A percentile compares a stretch with the other conserved stretches of the same genome.
Evolutionary conservation across 2,888 invertebrate genomes (phyloP).

Genomic region (Ectobius pallidus): DNA sequence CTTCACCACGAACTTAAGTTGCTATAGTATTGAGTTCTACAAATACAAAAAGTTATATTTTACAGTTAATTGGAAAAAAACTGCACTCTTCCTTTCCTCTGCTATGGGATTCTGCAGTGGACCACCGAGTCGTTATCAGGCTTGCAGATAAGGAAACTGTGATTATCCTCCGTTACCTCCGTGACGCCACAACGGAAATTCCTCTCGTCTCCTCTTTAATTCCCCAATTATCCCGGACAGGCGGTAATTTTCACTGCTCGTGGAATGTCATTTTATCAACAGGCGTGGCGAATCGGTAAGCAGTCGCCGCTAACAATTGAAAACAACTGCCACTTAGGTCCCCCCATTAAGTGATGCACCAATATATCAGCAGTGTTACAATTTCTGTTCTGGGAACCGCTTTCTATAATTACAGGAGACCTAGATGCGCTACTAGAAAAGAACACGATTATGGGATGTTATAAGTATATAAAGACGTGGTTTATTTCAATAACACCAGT

Average conservation of each 20-base stretch:
- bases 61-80: too few relatives aligned
- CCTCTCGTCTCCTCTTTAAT: neutral
- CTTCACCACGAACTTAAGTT: too few relatives aligned
- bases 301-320: neutral
- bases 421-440: too few relatives aligned
- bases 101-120: too few relatives aligned
- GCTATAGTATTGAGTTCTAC: too few relatives aligned
- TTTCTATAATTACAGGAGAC: neutral
- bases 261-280: constrained; percentile 12
- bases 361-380: neutral
- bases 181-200: neutral
- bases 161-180: neutral
- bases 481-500: too few relatives aligned
- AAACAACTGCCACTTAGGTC: neutral
- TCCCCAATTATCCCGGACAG: neutral
- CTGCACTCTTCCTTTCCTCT: too few relatives aligned
- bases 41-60: too few relatives aligned
- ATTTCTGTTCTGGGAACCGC: neutral
- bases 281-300: constrained; percentile 9
- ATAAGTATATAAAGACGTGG: too few relatives aligned
- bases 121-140: too few relatives aligned
- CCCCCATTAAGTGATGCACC: neutral
- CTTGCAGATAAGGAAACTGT: neutral
- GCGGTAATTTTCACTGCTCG: neutral
- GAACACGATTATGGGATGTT: too few relatives aligned